Conservation (phyloP, 92 coral and sea anemone species). For the Phymanthus crucifer region DNA sequence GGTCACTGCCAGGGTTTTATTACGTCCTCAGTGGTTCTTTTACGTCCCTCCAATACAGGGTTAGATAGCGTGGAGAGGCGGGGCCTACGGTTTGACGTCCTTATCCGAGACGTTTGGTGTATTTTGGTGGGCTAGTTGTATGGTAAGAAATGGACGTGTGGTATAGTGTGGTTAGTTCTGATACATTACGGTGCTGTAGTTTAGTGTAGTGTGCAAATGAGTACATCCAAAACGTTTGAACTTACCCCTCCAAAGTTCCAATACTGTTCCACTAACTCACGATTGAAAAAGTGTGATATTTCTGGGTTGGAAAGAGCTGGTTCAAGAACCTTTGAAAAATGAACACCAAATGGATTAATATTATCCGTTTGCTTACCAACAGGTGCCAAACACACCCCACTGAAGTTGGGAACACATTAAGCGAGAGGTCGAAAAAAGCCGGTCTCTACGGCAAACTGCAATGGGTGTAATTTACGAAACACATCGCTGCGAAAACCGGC, state of each 20-base stretch:
- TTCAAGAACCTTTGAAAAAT: conserved; percentile 52
- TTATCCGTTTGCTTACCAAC: not conserved
- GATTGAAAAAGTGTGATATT: conserved; percentile 77
- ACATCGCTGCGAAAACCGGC: too few species aligned
- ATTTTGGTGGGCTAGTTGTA: conserved; percentile 3
- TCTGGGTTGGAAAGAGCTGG: conserved; percentile 88
- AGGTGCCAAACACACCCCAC: not conserved
- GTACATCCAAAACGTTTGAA: not conserved
- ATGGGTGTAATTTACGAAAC: too few species aligned
- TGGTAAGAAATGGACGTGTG: not conserved
- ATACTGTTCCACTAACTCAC: conserved; percentile 80
- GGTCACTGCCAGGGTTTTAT: too few species aligned
- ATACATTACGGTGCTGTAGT: not conserved
- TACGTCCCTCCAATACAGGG: too few species aligned
- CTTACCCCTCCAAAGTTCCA: conserved; percentile 96
- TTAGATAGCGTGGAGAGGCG: too few species aligned
- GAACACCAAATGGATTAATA: not conserved
- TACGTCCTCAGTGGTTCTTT: too few species aligned
- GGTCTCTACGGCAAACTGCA: too few species aligned
- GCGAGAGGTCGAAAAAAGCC: too few species aligned
- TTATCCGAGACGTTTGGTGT: not conserved
- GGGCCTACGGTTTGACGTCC: too few species aligned
- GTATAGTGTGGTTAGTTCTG: conserved; percentile 13
- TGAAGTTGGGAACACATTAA: too few species aligned
- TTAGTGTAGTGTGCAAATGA: not conserved